Conservation (phyloP, 2,888 invertebrate genomes). For the Drosophila picticornis region DNA sequence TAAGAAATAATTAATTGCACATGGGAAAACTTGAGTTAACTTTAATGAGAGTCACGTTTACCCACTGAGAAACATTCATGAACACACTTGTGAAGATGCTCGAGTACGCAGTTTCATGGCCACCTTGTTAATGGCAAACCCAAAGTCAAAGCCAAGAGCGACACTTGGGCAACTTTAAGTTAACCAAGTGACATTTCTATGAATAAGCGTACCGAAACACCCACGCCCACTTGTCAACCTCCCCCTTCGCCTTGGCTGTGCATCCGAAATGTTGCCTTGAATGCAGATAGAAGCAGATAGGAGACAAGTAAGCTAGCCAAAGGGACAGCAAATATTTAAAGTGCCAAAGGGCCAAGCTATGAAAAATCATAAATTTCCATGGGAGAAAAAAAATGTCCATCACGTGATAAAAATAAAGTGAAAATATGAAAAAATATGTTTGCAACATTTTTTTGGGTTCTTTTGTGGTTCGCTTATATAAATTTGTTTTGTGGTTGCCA, state of each 20-base stretch:
- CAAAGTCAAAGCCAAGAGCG: slow-evolving; percentile 54
- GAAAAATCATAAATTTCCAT: slow-evolving; percentile 60
- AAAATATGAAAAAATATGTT: slow-evolving; percentile 16
- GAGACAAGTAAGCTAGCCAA: slow-evolving; percentile 25
- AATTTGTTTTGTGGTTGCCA: slow-evolving; percentile 61
- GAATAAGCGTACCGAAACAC: slow-evolving; percentile 28
- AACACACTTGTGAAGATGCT: slow-evolving; percentile 20
- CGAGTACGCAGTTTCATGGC: slow-evolving; percentile 45
- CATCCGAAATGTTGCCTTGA: slow-evolving; percentile 38
- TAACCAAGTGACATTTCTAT: slow-evolving; percentile 31
- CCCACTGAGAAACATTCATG: slow-evolving; percentile 5
- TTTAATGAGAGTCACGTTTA: slow-evolving; percentile 3
- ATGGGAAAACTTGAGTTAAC: slow-evolving; percentile 28
- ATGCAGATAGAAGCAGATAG: slow-evolving; percentile 12
- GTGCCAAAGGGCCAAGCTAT: slow-evolving; percentile 59
- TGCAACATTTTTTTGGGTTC: slow-evolving; percentile 19
- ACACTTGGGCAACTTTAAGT: slow-evolving; percentile 46
- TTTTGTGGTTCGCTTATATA: slow-evolving; percentile 33
- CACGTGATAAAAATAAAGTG: slow-evolving; percentile 18
- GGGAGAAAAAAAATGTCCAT: slow-evolving; percentile 45
- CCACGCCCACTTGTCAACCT: background rate
- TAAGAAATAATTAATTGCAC: slow-evolving; percentile 25
- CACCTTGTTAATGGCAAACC: slow-evolving; percentile 44
- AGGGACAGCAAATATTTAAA: slow-evolving; percentile 47
- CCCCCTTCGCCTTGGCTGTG: slow-evolving; percentile 49